phyloP scores from a whole-genome alignment of 2,113 vertebrate genomes.

The Anhinga rufa region DNA sequence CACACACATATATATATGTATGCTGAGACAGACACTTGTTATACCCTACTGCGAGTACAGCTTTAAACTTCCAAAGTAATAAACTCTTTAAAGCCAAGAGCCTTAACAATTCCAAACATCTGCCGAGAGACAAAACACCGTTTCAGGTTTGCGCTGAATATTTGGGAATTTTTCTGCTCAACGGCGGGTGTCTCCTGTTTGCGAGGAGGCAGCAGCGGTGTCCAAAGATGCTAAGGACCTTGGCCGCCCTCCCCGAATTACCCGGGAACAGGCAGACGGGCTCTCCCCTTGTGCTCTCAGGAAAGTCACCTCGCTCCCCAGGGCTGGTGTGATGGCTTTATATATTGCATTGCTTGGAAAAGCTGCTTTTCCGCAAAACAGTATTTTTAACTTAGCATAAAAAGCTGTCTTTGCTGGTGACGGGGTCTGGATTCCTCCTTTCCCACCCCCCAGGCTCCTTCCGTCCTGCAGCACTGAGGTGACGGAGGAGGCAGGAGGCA shows the following conservation, averaged over 20 bases:
- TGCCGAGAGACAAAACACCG: neutral
- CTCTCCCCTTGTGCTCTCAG: neutral
- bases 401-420: rapidly evolving
- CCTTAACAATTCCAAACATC: slow-evolving; percentile 21
- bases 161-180: neutral
- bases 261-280: neutral
- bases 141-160: neutral
- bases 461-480: rapidly evolving
- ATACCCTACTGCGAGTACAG: neutral
- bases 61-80: slow-evolving; percentile 35
- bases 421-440: neutral
- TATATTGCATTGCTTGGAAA: neutral
- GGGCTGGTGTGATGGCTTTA: neutral
- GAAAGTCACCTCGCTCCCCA: neutral
- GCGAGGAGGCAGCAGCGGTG: neutral
- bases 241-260: neutral
- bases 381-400: neutral
- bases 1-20: too few relatives aligned
- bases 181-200: rapidly evolving
- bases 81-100: slow-evolving; percentile 40
- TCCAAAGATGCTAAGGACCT: neutral
- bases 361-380: neutral
- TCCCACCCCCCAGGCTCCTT: neutral
- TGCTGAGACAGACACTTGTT: neutral
- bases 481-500: neutral